A percentile compares a stretch with the other conserved stretches of the same genome.
Evolutionary conservation across 2,888 invertebrate species (phyloP).

Genomic region (Seira ritae): DNA sequence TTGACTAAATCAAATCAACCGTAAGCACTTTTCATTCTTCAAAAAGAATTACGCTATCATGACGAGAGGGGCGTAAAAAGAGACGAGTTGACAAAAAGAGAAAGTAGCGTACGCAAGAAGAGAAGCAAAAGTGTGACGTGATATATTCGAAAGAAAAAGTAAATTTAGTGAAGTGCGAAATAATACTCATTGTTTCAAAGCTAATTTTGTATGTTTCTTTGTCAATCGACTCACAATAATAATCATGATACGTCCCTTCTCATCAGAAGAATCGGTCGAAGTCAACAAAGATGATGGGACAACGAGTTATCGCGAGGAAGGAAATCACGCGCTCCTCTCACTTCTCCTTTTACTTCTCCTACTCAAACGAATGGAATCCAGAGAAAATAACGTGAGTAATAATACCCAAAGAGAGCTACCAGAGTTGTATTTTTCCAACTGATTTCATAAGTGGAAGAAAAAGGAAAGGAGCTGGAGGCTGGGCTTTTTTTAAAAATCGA

Average conservation of each 20-base stretch:
- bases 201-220: neutral
- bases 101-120: too few relatives aligned
- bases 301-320: constrained; percentile 21
- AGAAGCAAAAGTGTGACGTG: too few relatives aligned
- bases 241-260: neutral
- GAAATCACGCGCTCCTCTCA: constrained; percentile 38
- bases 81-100: neutral
- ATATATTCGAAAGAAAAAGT: neutral
- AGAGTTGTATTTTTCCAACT: constrained; percentile 8
- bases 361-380: constrained; percentile 40
- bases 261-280: constrained; percentile 37
- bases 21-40: neutral
- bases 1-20: neutral
- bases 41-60: constrained; percentile 5
- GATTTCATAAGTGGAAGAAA: neutral
- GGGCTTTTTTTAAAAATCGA: constrained; percentile 23
- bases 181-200: neutral
- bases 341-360: constrained; percentile 41
- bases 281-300: constrained; percentile 24
- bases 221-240: neutral
- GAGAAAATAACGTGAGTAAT: constrained; percentile 11
- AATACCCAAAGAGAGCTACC: neutral
- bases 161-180: neutral
- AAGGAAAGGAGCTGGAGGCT: too few relatives aligned
- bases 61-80: neutral